phyloP scores from a whole-genome alignment of 2,888 invertebrate genomes.

The Epiblema foenella region DNA sequence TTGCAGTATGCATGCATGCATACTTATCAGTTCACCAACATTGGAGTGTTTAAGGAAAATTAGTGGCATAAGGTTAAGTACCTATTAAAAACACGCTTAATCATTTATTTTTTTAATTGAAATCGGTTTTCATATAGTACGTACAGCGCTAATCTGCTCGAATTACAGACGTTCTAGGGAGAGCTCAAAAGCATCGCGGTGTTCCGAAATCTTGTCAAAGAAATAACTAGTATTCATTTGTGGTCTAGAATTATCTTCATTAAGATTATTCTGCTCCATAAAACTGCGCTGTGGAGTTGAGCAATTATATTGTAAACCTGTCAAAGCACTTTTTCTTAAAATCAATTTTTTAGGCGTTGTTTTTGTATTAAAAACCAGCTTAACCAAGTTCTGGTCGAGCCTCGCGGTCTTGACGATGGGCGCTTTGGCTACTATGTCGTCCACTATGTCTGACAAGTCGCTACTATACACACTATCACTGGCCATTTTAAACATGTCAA shows the following conservation, averaged over 20 bases:
- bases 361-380: slow-evolving; percentile 66
- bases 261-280: slow-evolving; percentile 51
- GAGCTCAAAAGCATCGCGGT: slow-evolving; percentile 86
- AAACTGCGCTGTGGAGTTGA: slow-evolving; percentile 71
- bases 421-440: slow-evolving; percentile 67
- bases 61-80: no score
- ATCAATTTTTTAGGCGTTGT: slow-evolving; percentile 61
- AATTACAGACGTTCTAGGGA: slow-evolving; percentile 71
- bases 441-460: slow-evolving; percentile 73
- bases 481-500: slow-evolving; percentile 62
- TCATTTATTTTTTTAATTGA: no score
- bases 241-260: slow-evolving; percentile 54
- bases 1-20: no score
- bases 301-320: slow-evolving; percentile 64
- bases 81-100: no score
- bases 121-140: no score
- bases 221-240: slow-evolving; percentile 80
- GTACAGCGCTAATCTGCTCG: slow-evolving; percentile 54
- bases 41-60: no score
- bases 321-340: slow-evolving; percentile 56
- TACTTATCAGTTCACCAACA: no score
- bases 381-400: slow-evolving; percentile 69
- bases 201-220: slow-evolving; percentile 77
- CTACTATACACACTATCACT: slow-evolving; percentile 57
- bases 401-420: slow-evolving; percentile 62